A percentile compares a stretch with the other conserved stretches of the same genome.
phyloP scores from a whole-genome alignment of 2,797 vertebrate genomes.

The Vultur gryphus region DNA sequence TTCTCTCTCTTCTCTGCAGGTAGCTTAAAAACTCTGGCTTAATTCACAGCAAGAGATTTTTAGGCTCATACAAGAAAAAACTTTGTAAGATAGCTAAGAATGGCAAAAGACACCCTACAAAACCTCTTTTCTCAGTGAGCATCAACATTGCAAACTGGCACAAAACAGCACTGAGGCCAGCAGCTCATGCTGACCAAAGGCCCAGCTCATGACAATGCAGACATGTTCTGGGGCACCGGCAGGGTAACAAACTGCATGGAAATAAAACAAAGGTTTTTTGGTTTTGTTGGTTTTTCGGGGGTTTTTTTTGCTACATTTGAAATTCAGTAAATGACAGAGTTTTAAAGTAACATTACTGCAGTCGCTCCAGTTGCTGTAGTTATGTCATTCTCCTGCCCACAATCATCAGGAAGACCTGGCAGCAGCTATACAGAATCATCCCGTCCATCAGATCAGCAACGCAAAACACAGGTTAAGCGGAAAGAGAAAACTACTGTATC shows the following conservation, averaged over 20 bases:
- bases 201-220: neutral
- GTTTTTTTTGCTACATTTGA: neutral
- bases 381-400: neutral
- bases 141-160: neutral
- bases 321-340: neutral
- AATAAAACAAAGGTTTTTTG: neutral
- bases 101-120: neutral
- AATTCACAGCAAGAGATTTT: neutral
- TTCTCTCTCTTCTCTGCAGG: neutral
- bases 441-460: neutral
- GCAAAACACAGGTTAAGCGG: neutral
- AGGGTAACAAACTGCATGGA: neutral
- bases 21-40: neutral
- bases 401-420: neutral
- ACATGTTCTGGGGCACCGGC: neutral
- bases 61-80: neutral
- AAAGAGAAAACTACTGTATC: neutral
- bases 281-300: neutral
- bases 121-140: neutral
- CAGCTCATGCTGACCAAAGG: neutral
- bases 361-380: neutral
- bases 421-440: neutral
- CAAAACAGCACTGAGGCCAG: neutral
- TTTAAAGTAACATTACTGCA: neutral
- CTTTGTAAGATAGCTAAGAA: neutral